phyloP scores from a whole-genome alignment of 2,888 invertebrate genomes.

The Synanthedon tipuliformis region DNA sequence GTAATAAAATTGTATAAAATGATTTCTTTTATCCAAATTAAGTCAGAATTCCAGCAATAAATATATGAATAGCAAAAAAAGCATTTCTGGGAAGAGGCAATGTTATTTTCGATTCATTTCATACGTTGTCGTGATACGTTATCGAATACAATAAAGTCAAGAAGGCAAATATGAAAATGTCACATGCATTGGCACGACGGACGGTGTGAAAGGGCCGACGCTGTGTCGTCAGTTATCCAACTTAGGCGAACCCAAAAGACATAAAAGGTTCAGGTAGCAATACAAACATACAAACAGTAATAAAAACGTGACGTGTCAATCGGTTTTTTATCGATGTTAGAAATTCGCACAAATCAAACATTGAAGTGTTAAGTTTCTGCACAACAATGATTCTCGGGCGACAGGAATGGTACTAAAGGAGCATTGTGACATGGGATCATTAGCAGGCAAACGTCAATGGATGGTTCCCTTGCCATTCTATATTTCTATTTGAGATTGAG shows the following conservation, averaged over 20 bases:
- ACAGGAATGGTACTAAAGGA: conserved; percentile 36
- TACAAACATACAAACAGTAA: conserved; percentile 63
- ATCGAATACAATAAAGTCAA: conserved; percentile 48
- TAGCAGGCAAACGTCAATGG: conserved; percentile 54
- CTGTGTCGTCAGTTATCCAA: conserved; percentile 36
- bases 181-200: conserved; percentile 35
- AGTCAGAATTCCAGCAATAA: conserved; percentile 2
- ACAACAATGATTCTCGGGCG: conserved; percentile 49
- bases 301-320: conserved; percentile 67
- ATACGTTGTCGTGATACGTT: conserved; percentile 29
- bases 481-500: neutral
- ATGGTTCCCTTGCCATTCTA: conserved; percentile 2
- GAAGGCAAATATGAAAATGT: conserved; percentile 43
- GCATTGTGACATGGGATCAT: conserved; percentile 53
- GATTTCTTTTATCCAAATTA: neutral
- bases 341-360: conserved; percentile 67
- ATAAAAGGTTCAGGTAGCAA: conserved; percentile 59
- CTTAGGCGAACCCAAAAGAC: conserved; percentile 23
- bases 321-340: conserved; percentile 51
- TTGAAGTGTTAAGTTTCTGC: conserved; percentile 61
- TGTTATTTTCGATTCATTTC: conserved; percentile 26
- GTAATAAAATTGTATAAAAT: too few species aligned
- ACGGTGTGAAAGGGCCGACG: conserved; percentile 19
- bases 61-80: conserved; percentile 6
- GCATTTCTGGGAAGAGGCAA: conserved; percentile 32